A percentile compares a stretch with the other conserved stretches of the same genome.
Evolutionary conservation across 1,140 invertebrate genomes (phyloP).

Genomic region (Pseudomyrmex gracilis): DNA sequence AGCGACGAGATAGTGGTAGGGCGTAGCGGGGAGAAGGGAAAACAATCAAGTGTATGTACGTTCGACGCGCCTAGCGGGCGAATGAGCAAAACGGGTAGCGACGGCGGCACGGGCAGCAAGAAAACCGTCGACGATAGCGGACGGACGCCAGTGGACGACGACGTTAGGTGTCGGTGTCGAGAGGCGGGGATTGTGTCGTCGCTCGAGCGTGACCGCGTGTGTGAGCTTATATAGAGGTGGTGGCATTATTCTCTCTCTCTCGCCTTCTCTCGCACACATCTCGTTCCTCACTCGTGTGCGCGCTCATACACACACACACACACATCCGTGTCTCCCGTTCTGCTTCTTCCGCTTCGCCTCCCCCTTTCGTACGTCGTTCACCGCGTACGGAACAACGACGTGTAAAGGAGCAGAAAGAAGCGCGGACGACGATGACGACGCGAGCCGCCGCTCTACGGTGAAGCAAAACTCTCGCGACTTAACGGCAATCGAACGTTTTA

Average conservation of each 20-base stretch:
- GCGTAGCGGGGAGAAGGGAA: constrained; percentile 21
- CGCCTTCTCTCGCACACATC: background rate
- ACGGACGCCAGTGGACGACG: constrained; percentile 61
- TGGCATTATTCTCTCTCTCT: background rate
- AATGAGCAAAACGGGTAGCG: constrained; percentile 14
- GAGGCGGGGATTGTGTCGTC: constrained; percentile 75
- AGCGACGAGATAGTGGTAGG: background rate
- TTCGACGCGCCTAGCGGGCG: constrained; percentile 23
- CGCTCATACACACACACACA: too few species aligned
- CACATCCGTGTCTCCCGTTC: background rate
- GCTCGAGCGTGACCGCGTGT: constrained; percentile 79
- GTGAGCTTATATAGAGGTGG: constrained; percentile 40
- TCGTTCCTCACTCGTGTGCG: too few species aligned
- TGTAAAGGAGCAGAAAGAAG: constrained; percentile 43
- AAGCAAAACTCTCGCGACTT: constrained; percentile 52
- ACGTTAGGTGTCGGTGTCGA: constrained; percentile 62
- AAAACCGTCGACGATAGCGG: constrained; percentile 60
- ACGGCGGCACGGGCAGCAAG: constrained; percentile 48
- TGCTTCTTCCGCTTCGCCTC: constrained; percentile 35
- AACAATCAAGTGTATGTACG: constrained; percentile 17
- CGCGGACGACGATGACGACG: constrained; percentile 24
- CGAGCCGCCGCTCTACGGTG: constrained; percentile 54
- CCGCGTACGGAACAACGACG: constrained; percentile 34
- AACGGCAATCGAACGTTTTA: constrained; percentile 31
- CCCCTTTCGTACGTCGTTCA: constrained; percentile 24